Conservation (phyloP, 1,140 invertebrate species). For the Lerema accius region DNA sequence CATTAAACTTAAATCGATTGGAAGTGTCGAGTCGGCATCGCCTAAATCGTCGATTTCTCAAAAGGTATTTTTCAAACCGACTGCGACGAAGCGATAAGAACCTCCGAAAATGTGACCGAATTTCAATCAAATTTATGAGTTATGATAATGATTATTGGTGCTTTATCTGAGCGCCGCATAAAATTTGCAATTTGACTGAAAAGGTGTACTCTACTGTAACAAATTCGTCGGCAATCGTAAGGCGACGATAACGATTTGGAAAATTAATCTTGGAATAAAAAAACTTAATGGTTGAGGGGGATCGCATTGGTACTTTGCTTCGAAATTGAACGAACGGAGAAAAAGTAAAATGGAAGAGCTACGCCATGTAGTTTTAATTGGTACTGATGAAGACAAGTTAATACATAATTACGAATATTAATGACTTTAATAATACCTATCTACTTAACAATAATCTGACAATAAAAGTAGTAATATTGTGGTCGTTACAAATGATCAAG, state of each 20-base stretch:
- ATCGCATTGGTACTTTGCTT: constrained; percentile 33
- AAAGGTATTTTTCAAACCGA: constrained; percentile 78
- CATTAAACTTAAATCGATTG: constrained; percentile 78
- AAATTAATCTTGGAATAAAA: constrained; percentile 75
- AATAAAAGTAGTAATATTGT: too few relatives aligned
- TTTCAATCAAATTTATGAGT: constrained; percentile 82
- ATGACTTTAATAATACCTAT: too few relatives aligned
- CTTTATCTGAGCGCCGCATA: constrained; percentile 72
- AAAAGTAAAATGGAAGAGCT: constrained; percentile 21
- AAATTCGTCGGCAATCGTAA: constrained; percentile 79
- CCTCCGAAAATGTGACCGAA: constrained; percentile 76
- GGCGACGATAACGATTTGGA: constrained; percentile 76
- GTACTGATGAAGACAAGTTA: constrained; percentile 5
- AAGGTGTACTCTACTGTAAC: constrained; percentile 78
- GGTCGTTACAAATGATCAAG: too few relatives aligned
- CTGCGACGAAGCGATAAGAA: constrained; percentile 76
- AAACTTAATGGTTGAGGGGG: constrained; percentile 59
- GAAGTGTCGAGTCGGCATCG: constrained; percentile 62
- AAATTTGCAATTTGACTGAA: constrained; percentile 80
- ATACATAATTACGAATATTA: too few relatives aligned
- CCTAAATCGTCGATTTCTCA: constrained; percentile 62
- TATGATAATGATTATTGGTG: constrained; percentile 81
- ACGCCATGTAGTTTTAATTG: constrained; percentile 22
- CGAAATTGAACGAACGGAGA: constrained; percentile 17
- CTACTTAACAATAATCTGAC: too few relatives aligned